Conservation (phyloP, 2,888 invertebrate species). For the Tuta absoluta region DNA sequence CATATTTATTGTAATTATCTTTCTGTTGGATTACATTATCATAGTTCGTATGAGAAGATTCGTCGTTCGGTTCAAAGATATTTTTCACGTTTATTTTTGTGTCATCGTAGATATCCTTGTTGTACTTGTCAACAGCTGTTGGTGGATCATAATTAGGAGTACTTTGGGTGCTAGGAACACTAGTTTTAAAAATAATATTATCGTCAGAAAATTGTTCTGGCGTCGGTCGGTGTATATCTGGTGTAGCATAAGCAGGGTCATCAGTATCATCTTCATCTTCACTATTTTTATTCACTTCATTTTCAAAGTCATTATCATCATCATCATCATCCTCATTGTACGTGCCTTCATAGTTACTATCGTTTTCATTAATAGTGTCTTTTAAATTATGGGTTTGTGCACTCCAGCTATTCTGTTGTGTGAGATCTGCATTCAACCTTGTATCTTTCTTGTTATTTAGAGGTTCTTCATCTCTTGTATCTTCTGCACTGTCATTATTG, state of each 20-base stretch:
- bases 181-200: slow-evolving; percentile 36
- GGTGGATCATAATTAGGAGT: slow-evolving; percentile 36
- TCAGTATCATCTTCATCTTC: slow-evolving; percentile 10
- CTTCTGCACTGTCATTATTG: slow-evolving; percentile 48
- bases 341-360: slow-evolving; percentile 35
- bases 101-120: slow-evolving; percentile 34
- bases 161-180: slow-evolving; percentile 36
- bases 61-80: slow-evolving; percentile 48
- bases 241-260: not conserved
- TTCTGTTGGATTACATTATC: slow-evolving; percentile 50
- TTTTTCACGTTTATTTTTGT: slow-evolving; percentile 40
- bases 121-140: slow-evolving; percentile 3
- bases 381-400: slow-evolving; percentile 52
- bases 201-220: slow-evolving; percentile 33
- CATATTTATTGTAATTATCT: slow-evolving; percentile 35
- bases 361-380: slow-evolving; percentile 23
- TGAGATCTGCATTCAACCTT: slow-evolving; percentile 44
- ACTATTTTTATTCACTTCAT: slow-evolving; percentile 30
- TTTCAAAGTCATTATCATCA: slow-evolving; percentile 36
- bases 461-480: slow-evolving; percentile 39
- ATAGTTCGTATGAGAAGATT: slow-evolving; percentile 50
- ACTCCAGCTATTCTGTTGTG: slow-evolving; percentile 55
- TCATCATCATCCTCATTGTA: slow-evolving; percentile 29
- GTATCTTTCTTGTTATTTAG: slow-evolving; percentile 24
- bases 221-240: slow-evolving; percentile 27